Conservation (phyloP, 2,888 invertebrate species). For the Melanostoma mellinum region DNA sequence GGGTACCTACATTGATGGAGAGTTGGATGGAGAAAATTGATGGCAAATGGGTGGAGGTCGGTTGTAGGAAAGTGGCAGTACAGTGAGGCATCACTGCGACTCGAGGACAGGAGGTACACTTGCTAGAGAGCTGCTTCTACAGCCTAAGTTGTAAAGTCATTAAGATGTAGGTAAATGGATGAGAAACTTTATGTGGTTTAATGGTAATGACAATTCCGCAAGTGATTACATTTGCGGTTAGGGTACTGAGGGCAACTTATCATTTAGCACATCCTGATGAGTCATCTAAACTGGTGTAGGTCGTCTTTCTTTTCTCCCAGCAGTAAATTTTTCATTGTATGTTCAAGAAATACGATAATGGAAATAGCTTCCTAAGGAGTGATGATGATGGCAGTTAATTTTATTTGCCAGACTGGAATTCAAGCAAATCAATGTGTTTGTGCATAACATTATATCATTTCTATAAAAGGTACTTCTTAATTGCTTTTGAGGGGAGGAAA, state of each 20-base stretch:
- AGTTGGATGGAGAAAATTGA: not conserved
- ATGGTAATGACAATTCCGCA: slow-evolving; percentile 58
- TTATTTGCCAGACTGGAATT: too few species aligned
- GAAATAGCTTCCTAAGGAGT: not conserved
- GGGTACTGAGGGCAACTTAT: not conserved
- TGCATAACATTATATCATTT: too few species aligned
- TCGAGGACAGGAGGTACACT: not conserved
- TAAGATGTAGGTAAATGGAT: slow-evolving; percentile 49
- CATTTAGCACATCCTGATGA: slow-evolving; percentile 3
- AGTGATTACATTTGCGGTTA: slow-evolving; percentile 47
- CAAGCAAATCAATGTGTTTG: too few species aligned
- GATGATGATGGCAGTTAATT: not conserved
- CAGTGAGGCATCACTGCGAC: not conserved
- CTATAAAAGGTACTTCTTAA: too few species aligned
- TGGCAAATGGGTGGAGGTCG: not conserved
- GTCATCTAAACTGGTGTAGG: slow-evolving; percentile 17
- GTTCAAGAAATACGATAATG: not conserved
- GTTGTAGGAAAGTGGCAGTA: not conserved
- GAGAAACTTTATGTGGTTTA: slow-evolving; percentile 37
- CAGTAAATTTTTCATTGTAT: slow-evolving; percentile 4
- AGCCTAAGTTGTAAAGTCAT: slow-evolving; percentile 47
- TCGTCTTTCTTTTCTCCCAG: not conserved
- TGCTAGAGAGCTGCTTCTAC: not conserved
- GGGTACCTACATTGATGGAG: slow-evolving; percentile 17
- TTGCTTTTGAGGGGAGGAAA: too few species aligned